Evolutionary conservation across 2,797 vertebrate species (phyloP), one percentile per base, ranked within the genome.

Genomic region (Somateria mollissima): DNA sequence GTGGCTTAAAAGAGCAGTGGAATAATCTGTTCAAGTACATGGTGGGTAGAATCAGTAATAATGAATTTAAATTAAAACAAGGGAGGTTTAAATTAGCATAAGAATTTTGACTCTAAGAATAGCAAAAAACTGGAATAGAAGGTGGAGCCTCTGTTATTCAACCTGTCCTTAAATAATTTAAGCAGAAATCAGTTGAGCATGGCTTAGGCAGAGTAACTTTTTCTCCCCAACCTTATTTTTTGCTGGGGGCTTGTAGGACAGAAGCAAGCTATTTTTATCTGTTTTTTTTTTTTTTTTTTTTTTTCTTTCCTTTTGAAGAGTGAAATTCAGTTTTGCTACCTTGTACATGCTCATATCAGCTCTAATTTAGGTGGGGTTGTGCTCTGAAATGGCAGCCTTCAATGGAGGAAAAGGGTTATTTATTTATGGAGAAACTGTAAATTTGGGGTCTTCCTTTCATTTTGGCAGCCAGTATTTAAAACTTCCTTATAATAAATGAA

Each of bases 41-140:
- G n/a, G 93, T 95, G 93, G 90, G 91, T 86, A 96, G 93, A 84
- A 90, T 25, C 70, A 78, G 88, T 90, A 96, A 94, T 92, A 91
- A 95, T 34, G 83, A 94, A 91, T 96, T 88, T 86, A 95, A 95
- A 95, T 94, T 96, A 90, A 95, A 95, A 95, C 80, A 96, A 91
- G 91, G 90, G 94, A 95, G 76, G 96, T 81, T 96, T 96, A 95
- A 95, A 96, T 91, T 95, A 86, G n/a, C 92, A 96, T 95, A 76
- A 92, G 77, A 92, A 92, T 91, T 92, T 94, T 84, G 51, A 20
- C 21, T 94, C 91, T 90, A 92, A 94, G 79, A 92, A 94, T 92
- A 95, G 91, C 39, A 74, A 94, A 85, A 88, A 90, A 57, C 6
- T 88, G 85, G 62, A 94, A 83, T 92, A 90, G 54, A n/a, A 91